phyloP scores from a whole-genome alignment of 2,797 vertebrate genomes.

The Capromys pilorides region DNA sequence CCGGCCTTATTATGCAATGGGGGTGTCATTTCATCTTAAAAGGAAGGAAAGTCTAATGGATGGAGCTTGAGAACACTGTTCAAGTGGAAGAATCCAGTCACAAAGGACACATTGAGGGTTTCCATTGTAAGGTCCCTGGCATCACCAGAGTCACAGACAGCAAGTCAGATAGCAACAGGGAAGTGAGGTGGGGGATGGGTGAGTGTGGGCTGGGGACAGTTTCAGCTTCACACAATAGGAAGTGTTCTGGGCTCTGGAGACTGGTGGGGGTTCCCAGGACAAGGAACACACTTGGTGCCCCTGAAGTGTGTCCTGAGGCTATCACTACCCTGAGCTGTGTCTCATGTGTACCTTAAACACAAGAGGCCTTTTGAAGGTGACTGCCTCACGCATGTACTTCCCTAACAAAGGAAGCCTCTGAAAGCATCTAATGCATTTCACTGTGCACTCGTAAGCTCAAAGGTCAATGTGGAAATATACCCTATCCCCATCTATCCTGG shows the following conservation, averaged over 20 bases:
- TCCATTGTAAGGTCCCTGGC: not conserved
- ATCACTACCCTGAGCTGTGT: not conserved
- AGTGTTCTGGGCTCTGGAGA: not conserved
- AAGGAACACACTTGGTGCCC: not conserved
- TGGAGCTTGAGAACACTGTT: not conserved
- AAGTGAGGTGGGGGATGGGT: not conserved
- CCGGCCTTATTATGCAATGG: not conserved
- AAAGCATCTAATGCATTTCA: rapidly evolving
- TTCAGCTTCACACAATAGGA: not conserved
- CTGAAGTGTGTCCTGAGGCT: not conserved
- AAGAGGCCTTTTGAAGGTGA: not conserved
- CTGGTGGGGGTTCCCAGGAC: not conserved
- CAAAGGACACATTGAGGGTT: not conserved
- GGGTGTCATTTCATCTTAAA: not conserved
- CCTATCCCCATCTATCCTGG: no score
- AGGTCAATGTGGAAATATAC: rapidly evolving
- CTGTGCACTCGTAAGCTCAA: no score
- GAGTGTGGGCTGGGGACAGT: not conserved
- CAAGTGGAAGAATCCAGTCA: not conserved
- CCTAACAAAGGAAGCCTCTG: not conserved
- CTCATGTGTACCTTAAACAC: not conserved
- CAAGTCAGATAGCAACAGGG: not conserved
- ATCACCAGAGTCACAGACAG: not conserved
- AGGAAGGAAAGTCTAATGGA: not conserved
- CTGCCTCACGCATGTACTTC: rapidly evolving